phyloP scores from a whole-genome alignment of 1,140 invertebrate genomes.

The Thaumetopoea pityocampa region DNA sequence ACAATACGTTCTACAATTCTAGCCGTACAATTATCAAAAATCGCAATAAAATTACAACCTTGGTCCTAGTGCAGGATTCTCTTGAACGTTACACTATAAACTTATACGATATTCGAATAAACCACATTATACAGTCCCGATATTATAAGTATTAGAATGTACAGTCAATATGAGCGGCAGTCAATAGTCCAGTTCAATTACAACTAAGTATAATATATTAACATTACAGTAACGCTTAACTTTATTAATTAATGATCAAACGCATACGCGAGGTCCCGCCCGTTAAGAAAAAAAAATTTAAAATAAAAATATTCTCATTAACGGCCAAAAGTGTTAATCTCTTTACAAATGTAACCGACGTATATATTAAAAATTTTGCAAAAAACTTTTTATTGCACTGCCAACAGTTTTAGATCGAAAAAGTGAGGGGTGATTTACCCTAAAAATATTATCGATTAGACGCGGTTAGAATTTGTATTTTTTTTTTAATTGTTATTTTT shows the following conservation, averaged over 20 bases:
- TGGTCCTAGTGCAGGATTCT: constrained; percentile 38
- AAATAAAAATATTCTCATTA: constrained; percentile 69
- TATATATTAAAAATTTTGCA: constrained; percentile 73
- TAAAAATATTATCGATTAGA: constrained; percentile 71
- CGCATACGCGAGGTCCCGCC: constrained; percentile 53
- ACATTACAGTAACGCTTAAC: constrained; percentile 46
- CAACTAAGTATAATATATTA: constrained; percentile 52
- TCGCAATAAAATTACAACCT: constrained; percentile 39
- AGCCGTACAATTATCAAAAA: constrained; percentile 10
- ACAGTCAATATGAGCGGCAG: constrained; percentile 41
- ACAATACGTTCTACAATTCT: constrained; percentile 2
- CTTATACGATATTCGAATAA: constrained; percentile 33
- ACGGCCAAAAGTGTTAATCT: constrained; percentile 69
- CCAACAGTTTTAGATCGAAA: constrained; percentile 63
- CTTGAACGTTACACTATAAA: constrained; percentile 38
- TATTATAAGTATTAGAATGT: constrained; percentile 40
- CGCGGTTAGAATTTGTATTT: constrained; percentile 63
- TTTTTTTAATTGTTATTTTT: constrained; percentile 43
- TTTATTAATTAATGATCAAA: constrained; percentile 36
- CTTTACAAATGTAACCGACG: constrained; percentile 71
- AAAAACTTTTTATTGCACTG: constrained; percentile 57
- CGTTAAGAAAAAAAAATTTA: constrained; percentile 60
- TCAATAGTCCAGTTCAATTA: constrained; percentile 42
- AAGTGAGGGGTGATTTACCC: constrained; percentile 60
- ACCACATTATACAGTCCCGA: constrained; percentile 40